Conservation (phyloP, 2,888 invertebrate species). For the Baccha elongata region DNA sequence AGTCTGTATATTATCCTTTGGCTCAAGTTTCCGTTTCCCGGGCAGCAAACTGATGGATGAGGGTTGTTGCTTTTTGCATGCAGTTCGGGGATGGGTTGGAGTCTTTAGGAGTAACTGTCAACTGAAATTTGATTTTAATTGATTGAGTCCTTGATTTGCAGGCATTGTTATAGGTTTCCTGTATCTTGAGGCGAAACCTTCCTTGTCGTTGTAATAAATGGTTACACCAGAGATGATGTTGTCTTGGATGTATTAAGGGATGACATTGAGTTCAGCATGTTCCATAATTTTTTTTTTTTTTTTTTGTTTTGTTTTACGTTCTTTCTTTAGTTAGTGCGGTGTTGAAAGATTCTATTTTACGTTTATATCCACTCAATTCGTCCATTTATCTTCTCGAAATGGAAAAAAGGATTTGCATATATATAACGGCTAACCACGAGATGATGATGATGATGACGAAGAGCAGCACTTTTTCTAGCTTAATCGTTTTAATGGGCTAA, state of each 20-base stretch:
- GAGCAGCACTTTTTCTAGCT: conserved; percentile 34
- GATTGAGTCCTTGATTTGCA: conserved; percentile 61
- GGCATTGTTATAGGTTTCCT: conserved; percentile 26
- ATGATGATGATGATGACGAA: not conserved
- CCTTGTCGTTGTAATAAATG: conserved; percentile 31
- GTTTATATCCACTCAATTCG: conserved; percentile 56
- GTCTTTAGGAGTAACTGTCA: conserved; percentile 38
- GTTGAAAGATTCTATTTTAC: conserved; percentile 38
- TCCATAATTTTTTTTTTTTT: not conserved
- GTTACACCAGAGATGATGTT: conserved; percentile 18
- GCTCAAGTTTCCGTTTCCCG: conserved; percentile 59
- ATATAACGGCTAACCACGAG: not conserved
- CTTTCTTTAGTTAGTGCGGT: not conserved
- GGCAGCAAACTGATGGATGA: conserved; percentile 49
- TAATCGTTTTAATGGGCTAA: conserved; percentile 63
- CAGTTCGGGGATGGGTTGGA: conserved; percentile 1
- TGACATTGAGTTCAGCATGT: conserved; percentile 34
- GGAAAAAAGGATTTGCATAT: conserved; percentile 46
- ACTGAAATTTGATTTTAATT: conserved; percentile 69
- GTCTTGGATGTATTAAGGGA: not conserved
- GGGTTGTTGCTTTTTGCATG: conserved; percentile 19
- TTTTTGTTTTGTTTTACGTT: not conserved
- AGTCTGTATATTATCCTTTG: conserved; percentile 55
- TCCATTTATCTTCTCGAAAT: conserved; percentile 59
- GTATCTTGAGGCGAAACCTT: not conserved